Conservation (phyloP, 2,888 invertebrate species). For the Meta bourneti region DNA sequence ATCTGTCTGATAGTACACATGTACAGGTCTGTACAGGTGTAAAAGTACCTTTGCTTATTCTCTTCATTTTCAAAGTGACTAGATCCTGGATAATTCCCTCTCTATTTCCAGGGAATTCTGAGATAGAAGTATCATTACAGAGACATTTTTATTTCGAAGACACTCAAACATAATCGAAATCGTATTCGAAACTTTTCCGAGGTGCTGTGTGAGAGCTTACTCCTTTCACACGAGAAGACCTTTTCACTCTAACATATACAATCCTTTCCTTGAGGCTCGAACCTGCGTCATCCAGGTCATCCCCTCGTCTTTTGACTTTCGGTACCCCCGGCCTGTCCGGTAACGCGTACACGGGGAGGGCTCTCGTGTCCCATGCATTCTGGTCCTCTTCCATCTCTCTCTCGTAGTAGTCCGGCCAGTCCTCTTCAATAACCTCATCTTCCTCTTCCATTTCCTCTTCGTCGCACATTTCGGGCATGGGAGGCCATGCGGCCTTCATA, state of each 20-base stretch:
- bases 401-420: slow-evolving; percentile 50
- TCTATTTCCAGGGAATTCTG: too few relatives aligned
- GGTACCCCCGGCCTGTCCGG: neutral
- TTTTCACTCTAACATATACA: slow-evolving; percentile 9
- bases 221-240: neutral
- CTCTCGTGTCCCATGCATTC: slow-evolving; percentile 52
- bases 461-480: neutral
- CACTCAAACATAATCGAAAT: slow-evolving; percentile 5
- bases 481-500: slow-evolving; percentile 1
- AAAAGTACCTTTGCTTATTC: too few relatives aligned
- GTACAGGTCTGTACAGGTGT: too few relatives aligned
- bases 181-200: slow-evolving; percentile 18
- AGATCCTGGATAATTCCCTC: too few relatives aligned
- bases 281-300: slow-evolving; percentile 21
- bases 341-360: neutral
- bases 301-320: slow-evolving; percentile 5
- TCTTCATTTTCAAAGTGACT: too few relatives aligned
- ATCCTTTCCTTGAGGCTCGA: neutral
- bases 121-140: too few relatives aligned
- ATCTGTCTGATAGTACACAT: too few relatives aligned
- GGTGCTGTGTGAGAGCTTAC: neutral
- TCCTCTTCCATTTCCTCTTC: slow-evolving; percentile 16
- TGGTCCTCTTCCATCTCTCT: slow-evolving; percentile 36
- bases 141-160: neutral
- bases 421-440: neutral